These are phyloP conservation scores for Yoshiicerus persimilis DNA, from an alignment of 1,140 invertebrate genomes.

Conservation along the genomic window DNA sequence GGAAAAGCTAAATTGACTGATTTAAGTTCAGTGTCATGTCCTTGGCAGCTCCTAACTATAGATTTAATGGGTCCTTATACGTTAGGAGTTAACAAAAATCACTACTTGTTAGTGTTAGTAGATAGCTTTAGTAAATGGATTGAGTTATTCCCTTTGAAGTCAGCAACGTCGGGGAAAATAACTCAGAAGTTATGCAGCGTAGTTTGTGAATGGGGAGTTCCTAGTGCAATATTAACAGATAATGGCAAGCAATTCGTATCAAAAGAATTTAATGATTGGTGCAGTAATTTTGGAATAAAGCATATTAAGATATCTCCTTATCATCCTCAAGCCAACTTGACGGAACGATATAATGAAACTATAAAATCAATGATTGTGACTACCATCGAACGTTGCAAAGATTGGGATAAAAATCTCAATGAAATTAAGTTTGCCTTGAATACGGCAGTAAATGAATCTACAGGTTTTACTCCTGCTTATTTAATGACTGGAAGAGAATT, in stretches of 20 bases:
- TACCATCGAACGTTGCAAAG: background rate
- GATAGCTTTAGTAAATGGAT: conserved; percentile 11
- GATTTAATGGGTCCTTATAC: conserved; percentile 49
- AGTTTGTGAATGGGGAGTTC: conserved; percentile 27
- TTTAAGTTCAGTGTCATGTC: background rate
- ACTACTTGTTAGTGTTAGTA: conserved; percentile 40
- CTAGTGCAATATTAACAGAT: background rate
- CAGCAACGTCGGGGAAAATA: conserved; percentile 25
- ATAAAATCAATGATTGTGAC: conserved; percentile 47
- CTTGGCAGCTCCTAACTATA: conserved; percentile 38
- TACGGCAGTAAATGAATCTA: conserved; percentile 52
- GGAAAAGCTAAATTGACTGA: background rate
- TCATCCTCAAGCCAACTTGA: background rate
- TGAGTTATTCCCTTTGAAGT: background rate
- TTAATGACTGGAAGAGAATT: conserved; percentile 54
- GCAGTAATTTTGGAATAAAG: background rate
- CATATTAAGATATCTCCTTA: background rate
- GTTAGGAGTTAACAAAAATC: background rate
- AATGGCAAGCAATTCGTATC: conserved; percentile 5
- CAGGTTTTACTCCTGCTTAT: conserved; percentile 52
- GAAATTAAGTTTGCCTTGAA: conserved; percentile 55
- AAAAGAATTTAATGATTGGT: conserved; percentile 24
- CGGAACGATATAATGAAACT: conserved; percentile 35
- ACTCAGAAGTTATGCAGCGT: conserved; percentile 32
- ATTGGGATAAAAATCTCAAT: conserved; percentile 52